Base-by-base conservation (phyloP, 1,140 invertebrate genomes). In the Melanaphis sacchari region DNA sequence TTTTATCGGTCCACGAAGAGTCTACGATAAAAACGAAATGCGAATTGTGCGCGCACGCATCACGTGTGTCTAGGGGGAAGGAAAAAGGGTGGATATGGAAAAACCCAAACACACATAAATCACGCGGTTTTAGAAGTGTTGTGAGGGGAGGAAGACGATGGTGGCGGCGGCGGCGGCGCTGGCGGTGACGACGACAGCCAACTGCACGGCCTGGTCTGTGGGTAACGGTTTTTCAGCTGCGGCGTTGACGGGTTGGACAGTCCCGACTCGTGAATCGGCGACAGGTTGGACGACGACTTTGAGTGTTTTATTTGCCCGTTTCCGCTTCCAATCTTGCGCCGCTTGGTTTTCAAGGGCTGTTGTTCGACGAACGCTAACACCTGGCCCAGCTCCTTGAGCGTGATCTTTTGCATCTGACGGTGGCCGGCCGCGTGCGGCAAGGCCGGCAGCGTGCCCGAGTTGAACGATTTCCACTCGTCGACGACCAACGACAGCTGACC, bases 241-340 rank as follows among this genome's bases (percentile, higher is more conserved):
- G 94, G 94, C 36, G 94, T 95, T 1, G 94, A 94, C 1, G 97
- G 96, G 95, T 97, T 97, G 8, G 97, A 97, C 4, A 97, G 95
- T n/a, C 97, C 97, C 31, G 96, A 97, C 94, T 97, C 97, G 76
- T 96, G 96, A 52, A 97, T 97, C 22, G 97, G 97, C 52, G 97
- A 97, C 82, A 97, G 95, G 54, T 96, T 96, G 2, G 95, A 95
- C 38, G 84, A 90, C 41, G 95, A 95, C 90, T 94, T 93, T 95
- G 96, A n/a, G 96, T 97, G 95, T 95, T 96, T 93, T 94, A 96
- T 94, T 94, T 96, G 95, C 92, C 95, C 94, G 94, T 94, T 96
- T 94, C 95, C 96, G 9, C 94, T 94, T 93, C 96, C 94, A 5
- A n/a, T 18, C 94, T 96, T 96, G 9, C 96, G 94, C 38, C 95